phyloP scores from a whole-genome alignment of 2,888 invertebrate species.

The Choristoneura rosaceana region DNA sequence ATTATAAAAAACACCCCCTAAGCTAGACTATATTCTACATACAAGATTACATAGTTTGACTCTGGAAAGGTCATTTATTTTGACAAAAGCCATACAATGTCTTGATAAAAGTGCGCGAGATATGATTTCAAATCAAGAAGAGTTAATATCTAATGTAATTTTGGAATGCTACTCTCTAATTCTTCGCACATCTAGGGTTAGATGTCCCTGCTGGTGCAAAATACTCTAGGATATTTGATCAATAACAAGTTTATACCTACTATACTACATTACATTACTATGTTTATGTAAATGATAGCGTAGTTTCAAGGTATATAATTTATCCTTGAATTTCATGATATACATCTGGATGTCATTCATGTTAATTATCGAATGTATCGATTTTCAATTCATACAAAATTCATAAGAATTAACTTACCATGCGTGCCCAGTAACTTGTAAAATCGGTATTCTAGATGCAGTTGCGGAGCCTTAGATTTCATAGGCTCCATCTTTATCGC shows the following conservation, averaged over 20 bases:
- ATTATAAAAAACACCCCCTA: too few relatives aligned
- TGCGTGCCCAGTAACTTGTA: slow-evolving; percentile 99
- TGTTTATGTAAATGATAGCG: not conserved
- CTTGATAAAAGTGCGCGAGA: not conserved
- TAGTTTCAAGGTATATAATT: not conserved
- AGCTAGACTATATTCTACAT: too few relatives aligned
- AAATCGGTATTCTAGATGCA: slow-evolving; percentile 99
- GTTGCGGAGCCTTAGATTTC: slow-evolving; percentile 99
- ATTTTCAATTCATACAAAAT: not conserved
- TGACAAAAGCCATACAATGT: not conserved
- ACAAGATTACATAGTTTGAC: too few relatives aligned
- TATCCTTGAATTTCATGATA: not conserved
- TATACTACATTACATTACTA: too few relatives aligned
- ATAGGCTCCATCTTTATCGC: slow-evolving; percentile 99
- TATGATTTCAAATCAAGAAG: not conserved
- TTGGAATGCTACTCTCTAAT: not conserved
- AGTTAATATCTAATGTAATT: not conserved
- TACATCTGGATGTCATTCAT: too few relatives aligned
- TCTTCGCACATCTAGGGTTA: not conserved
- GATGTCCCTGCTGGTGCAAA: not conserved
- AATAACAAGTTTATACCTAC: too few relatives aligned
- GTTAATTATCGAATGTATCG: too few relatives aligned
- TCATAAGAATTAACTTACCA: slow-evolving; percentile 87
- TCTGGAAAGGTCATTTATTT: too few relatives aligned
- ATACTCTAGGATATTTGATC: not conserved